Evolutionary conservation across 2,113 vertebrate genomes (phyloP), one percentile per base, ranked within the genome.

Genomic region (Scortum barcoo): DNA sequence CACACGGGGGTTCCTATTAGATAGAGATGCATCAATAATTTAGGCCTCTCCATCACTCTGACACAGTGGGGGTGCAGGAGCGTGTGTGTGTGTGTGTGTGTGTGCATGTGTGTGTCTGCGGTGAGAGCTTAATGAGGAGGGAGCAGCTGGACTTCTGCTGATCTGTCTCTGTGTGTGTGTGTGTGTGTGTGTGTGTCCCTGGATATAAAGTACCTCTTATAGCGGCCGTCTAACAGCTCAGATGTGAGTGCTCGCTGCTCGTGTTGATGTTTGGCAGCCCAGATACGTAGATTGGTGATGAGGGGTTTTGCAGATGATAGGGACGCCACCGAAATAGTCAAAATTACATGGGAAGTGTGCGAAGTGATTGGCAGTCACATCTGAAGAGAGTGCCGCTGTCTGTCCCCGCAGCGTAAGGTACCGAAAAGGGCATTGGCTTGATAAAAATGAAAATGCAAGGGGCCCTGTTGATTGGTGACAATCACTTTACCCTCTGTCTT

Each of bases 1-100:
- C 53, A 61, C 57, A 60, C 61, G 44, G 80, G 82, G 89, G 66
- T 26, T 81, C 82, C 72, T 78, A 91, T 94, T 93, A 93, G 78
- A 92, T 82, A 77, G 71, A 87, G 82, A 91, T 88, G 50, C 92
- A 93, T 95, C 86, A 91, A 92, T 94, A 92, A 95, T 94, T 91
- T 82, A 94, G 81, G 73, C 76, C 79, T 60, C 65, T 88, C 86
- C 83, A 91, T 94, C 91, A 91, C 76, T 83, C 61, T 85, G 81
- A 78, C 89, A 80, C 92, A 90, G 87, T 67, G n/a, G 86, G 89
- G 81, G 81, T 75, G 19, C 61, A 30, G 76, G 56, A 68, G 66
- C 66, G 30, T 76, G 68, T 61, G 61, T 77, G 56, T 58, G 66
- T 51, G 63, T 24, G 54, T 68, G 58, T 33, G 40, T 63, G 30